A percentile compares a stretch with the other conserved stretches of the same genome.
Conservation (phyloP, 1,140 invertebrate genomes). For the Drosophila kepulauana region DNA sequence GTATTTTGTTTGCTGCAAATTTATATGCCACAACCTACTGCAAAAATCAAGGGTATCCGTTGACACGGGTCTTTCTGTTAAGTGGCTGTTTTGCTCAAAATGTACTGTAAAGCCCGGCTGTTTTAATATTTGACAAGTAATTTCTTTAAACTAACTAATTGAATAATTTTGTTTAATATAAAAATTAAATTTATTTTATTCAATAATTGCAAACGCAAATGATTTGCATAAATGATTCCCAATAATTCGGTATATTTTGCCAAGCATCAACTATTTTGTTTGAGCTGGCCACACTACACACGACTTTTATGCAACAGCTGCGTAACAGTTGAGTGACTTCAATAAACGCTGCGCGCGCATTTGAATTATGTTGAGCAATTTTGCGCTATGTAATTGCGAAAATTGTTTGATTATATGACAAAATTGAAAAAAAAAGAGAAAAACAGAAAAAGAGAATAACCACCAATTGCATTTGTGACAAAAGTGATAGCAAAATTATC, state of each 20-base stretch:
- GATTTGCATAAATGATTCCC: no score
- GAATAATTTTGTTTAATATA: background rate
- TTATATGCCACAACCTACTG: background rate
- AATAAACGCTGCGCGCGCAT: slow-evolving; percentile 29
- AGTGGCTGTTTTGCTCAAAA: slow-evolving; percentile 4
- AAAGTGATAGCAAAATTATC: slow-evolving; percentile 14
- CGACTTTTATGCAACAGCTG: slow-evolving; percentile 13
- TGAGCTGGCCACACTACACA: slow-evolving; percentile 4
- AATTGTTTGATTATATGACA: slow-evolving; percentile 39
- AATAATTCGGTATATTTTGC: slow-evolving; percentile 6
- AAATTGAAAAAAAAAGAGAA: background rate
- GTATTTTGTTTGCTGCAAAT: background rate
- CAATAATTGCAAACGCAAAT: background rate
- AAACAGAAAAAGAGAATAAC: background rate
- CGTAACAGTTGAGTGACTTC: slow-evolving; percentile 17
- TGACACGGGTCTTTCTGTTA: background rate
- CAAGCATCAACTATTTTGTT: background rate
- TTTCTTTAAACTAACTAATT: background rate
- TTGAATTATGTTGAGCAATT: slow-evolving; percentile 21
- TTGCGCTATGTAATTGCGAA: slow-evolving; percentile 10
- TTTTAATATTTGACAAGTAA: no score
- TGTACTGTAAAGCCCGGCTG: background rate
- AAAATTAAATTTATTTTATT: background rate
- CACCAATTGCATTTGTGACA: slow-evolving; percentile 14
- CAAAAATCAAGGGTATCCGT: background rate